phyloP scores from a whole-genome alignment of 2,797 vertebrate species.

The Falco peregrinus region DNA sequence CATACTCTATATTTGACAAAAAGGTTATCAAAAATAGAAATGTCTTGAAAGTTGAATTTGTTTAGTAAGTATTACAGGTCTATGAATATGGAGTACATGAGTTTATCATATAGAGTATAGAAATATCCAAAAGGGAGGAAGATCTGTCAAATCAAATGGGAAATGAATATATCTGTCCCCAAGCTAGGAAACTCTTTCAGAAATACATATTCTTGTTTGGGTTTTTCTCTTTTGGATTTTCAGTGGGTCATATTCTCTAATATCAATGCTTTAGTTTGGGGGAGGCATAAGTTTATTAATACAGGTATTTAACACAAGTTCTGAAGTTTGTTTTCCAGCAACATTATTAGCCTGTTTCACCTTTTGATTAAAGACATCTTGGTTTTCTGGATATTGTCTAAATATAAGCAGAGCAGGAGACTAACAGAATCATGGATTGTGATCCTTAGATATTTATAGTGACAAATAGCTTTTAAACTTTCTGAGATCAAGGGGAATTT shows the following conservation, averaged over 20 bases:
- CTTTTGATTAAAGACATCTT: background rate
- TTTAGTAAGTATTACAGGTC: background rate
- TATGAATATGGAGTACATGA: constrained; percentile 1
- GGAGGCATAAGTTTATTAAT: background rate
- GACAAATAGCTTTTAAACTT: background rate
- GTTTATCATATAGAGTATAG: background rate
- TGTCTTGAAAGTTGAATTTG: constrained; percentile 33
- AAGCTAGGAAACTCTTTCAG: background rate
- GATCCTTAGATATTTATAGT: background rate
- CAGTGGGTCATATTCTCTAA: background rate
- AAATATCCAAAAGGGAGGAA: background rate
- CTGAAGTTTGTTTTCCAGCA: background rate
- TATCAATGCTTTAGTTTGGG: background rate
- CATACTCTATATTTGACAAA: constrained; percentile 8
- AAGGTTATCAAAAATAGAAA: constrained; percentile 38
- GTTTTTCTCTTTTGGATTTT: background rate
- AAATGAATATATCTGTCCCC: background rate
- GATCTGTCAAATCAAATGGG: background rate
- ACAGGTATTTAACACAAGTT: background rate
- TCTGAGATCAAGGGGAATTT: background rate
- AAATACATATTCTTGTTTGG: background rate
- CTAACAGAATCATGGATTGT: background rate
- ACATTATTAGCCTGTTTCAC: background rate
- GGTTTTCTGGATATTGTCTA: background rate
- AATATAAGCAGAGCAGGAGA: background rate